These are phyloP conservation scores for Phylloscopus trochilus DNA, from an alignment of 2,113 vertebrate genomes.

Conservation along the genomic window DNA sequence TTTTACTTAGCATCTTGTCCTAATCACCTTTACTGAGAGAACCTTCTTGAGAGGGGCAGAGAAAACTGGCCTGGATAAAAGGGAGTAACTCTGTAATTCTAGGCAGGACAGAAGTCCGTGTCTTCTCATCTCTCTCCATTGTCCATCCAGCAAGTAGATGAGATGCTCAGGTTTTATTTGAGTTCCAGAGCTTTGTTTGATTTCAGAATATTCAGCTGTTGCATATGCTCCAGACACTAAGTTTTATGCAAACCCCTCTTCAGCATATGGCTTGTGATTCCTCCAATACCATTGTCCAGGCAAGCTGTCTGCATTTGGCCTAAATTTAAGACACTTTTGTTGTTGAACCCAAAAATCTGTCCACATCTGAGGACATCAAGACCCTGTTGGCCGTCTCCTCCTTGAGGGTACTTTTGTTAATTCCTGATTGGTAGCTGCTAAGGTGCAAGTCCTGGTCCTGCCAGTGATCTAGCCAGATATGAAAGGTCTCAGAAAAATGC, in stretches of 20 bases:
- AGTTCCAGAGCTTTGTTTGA: not conserved
- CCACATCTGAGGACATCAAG: not conserved
- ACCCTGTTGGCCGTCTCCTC: not conserved
- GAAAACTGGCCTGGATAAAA: not conserved
- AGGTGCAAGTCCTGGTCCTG: not conserved
- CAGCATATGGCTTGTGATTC: not conserved
- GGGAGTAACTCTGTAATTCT: not conserved
- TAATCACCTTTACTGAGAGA: not conserved
- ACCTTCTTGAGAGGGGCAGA: not conserved
- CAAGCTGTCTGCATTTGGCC: not conserved
- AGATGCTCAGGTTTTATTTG: not conserved
- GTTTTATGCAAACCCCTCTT: not conserved
- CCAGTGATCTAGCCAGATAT: not conserved
- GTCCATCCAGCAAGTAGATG: not conserved
- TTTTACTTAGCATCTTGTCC: not conserved
- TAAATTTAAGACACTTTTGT: not conserved
- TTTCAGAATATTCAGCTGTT: not conserved
- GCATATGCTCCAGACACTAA: not conserved
- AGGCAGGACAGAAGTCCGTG: not conserved
- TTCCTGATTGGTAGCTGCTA: not conserved
- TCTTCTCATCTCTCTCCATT: not conserved
- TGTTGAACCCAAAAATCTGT: not conserved
- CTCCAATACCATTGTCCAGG: not conserved
- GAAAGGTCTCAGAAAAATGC: not conserved
- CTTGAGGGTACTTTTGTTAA: not conserved